phyloP scores from a whole-genome alignment of 2,113 vertebrate species.

The Chamaea fasciata region DNA sequence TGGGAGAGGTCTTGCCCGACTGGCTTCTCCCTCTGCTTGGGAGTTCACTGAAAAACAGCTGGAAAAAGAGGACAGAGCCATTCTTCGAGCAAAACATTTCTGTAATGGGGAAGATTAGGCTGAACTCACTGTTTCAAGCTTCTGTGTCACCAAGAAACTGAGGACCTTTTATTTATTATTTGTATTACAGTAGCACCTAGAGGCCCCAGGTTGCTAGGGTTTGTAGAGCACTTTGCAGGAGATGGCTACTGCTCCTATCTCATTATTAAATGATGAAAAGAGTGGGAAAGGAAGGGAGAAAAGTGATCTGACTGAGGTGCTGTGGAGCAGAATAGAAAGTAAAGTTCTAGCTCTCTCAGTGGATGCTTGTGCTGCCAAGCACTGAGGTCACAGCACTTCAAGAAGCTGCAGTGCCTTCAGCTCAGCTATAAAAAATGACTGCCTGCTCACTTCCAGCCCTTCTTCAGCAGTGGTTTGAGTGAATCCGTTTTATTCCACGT shows the following conservation, averaged over 20 bases:
- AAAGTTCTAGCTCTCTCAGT: background rate
- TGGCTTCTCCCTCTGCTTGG: background rate
- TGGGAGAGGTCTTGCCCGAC: background rate
- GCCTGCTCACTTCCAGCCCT: background rate
- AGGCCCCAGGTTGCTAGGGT: background rate
- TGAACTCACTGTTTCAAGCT: background rate
- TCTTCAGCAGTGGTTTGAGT: background rate
- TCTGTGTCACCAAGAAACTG: background rate
- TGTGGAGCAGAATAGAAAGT: background rate
- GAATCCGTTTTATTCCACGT: background rate
- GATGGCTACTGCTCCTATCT: background rate
- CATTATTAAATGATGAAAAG: background rate
- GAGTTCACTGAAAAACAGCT: rapidly evolving
- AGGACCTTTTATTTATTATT: background rate
- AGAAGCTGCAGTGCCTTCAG: background rate
- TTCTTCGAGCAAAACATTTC: background rate
- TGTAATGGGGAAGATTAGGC: background rate
- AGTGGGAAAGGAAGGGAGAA: background rate
- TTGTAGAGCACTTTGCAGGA: background rate
- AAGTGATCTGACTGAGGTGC: background rate
- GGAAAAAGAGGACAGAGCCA: background rate
- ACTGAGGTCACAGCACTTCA: background rate
- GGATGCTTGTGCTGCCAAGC: background rate
- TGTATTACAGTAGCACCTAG: conserved; percentile 37
- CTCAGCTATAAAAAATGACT: background rate